Base-by-base conservation (phyloP, 2,113 vertebrate species). In the Pedetes capensis region DNA sequence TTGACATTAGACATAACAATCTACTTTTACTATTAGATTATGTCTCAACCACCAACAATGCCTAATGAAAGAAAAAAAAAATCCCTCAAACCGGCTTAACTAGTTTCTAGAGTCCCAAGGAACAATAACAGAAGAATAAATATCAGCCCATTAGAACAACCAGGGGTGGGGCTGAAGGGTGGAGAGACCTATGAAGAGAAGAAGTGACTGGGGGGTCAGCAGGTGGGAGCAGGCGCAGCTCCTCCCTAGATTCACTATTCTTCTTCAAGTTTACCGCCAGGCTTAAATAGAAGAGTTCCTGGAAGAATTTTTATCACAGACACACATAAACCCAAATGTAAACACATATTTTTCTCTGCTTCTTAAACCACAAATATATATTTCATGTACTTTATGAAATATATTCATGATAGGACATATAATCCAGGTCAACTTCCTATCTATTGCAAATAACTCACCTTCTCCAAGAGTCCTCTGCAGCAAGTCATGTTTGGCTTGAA, bases 401-500 rank as follows among this genome's bases (percentile, higher is more conserved):
- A 37, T 4, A 39, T 8, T 42, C 27, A 22, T 2, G 23, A 57
- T 20, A 64, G 0, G n/a, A n/a, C 5, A 51, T 10, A 34, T 0
- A 82, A 59, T 11, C 59, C 57, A 80, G 4, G 61, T 16, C 10
- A 34, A 13, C 86, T 89, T 85, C 42, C 66, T 49, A 3, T 55
- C 89, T 88, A 63, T 20, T 80, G 8, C 59, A 39, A 22, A 76
- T 44, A 79, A 97, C 96, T 98, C 98, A 99, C 99, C 99, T 98
- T 99, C 99, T 97, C 99, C 99, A 0, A 99, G 98, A 0, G 99
- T 99, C 98, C 98, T 99, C 97, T 99, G 99, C 97, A 99, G 98
- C 97, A 99, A 98, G 98, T 99, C 99, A 87, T 99, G 99, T 97
- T 99, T 99, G 97, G 99, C 99, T 98, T 99, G 99, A 96, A 99